These are phyloP conservation scores for Lamellibrachia satsuma DNA, from an alignment of 2,888 invertebrate genomes.

Conservation along the genomic window DNA sequence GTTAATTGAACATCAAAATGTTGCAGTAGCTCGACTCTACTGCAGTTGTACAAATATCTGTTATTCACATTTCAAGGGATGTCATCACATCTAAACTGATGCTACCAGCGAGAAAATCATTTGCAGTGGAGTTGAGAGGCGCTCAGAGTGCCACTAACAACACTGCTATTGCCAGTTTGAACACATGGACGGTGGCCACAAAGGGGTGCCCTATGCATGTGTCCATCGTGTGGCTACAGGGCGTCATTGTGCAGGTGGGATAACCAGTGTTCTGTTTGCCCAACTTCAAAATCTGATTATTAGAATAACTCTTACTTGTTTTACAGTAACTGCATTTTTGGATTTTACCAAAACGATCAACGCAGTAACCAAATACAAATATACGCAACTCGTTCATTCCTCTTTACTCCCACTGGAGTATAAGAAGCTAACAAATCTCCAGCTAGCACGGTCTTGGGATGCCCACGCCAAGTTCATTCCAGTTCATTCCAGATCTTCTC, in stretches of 20 bases:
- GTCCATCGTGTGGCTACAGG: background rate
- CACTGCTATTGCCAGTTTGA: background rate
- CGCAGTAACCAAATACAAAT: too few species aligned
- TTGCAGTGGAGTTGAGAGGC: background rate
- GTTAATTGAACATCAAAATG: background rate
- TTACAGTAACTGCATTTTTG: background rate
- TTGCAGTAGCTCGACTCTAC: too few species aligned
- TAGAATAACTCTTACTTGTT: background rate
- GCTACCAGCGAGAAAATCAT: conserved; percentile 18
- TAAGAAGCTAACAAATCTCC: too few species aligned
- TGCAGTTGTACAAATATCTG: too few species aligned
- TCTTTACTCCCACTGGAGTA: too few species aligned
- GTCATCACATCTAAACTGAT: conserved; percentile 1
- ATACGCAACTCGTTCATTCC: too few species aligned
- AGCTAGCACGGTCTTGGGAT: too few species aligned
- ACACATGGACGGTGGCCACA: conserved; percentile 21
- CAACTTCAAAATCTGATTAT: background rate
- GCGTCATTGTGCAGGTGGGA: background rate
- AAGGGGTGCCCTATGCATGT: background rate
- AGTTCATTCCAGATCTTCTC: too few species aligned
- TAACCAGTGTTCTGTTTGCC: background rate
- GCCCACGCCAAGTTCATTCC: too few species aligned
- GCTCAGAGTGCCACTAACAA: background rate
- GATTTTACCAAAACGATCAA: background rate
- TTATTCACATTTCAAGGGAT: background rate